Evolutionary conservation across 1,140 invertebrate species (phyloP).

Genomic region (Sitophilus oryzae): DNA sequence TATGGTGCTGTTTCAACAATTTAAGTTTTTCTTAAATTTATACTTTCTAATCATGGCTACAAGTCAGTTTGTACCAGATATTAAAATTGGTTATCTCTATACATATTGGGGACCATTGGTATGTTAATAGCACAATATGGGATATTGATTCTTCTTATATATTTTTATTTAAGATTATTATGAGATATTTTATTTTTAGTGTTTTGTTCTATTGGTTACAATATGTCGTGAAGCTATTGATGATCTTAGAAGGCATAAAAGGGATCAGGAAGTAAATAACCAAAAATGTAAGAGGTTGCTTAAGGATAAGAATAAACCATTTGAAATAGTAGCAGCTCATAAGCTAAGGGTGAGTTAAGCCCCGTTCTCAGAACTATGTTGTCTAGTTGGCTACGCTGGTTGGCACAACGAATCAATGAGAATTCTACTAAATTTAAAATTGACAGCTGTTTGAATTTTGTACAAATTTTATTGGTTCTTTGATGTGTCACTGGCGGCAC

Average conservation of each 20-base stretch:
- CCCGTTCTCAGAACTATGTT: no score
- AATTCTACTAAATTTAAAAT: no score
- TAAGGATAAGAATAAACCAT: constrained; percentile 46
- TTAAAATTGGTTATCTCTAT: constrained; percentile 94
- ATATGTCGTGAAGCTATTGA: constrained; percentile 94
- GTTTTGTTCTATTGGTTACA: constrained; percentile 94
- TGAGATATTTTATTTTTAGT: constrained; percentile 50
- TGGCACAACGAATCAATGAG: background rate
- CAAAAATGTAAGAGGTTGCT: constrained; percentile 75
- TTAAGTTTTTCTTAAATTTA: constrained; percentile 97
- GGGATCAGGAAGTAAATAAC: constrained; percentile 93
- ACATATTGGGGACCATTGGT: constrained; percentile 98
- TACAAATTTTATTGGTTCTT: no score
- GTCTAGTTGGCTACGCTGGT: background rate
- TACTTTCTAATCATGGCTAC: constrained; percentile 98
- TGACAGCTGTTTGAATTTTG: no score
- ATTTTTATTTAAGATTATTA: constrained; percentile 1
- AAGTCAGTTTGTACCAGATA: constrained; percentile 95
- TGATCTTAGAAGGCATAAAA: constrained; percentile 84
- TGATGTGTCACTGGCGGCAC: no score
- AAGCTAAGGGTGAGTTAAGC: constrained; percentile 46
- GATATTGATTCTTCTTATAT: background rate
- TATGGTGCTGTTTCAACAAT: constrained; percentile 96
- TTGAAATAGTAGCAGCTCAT: constrained; percentile 50
- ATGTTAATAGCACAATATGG: constrained; percentile 37